phyloP scores from a whole-genome alignment of 2,888 invertebrate genomes.

The Deilephila porcellus region DNA sequence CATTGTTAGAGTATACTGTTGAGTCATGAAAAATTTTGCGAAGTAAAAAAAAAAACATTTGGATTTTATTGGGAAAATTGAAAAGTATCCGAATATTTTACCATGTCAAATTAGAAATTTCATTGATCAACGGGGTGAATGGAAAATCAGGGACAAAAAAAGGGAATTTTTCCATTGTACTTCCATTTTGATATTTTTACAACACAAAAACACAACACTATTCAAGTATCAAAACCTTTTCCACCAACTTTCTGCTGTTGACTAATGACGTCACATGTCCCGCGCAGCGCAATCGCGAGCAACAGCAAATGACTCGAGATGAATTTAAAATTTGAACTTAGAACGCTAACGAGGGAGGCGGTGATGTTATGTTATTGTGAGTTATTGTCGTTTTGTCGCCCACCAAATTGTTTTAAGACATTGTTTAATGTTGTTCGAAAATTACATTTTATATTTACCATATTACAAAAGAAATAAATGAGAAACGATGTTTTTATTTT shows the following conservation, averaged over 20 bases:
- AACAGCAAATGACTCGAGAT: conserved; percentile 82
- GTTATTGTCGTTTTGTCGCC: conserved; percentile 61
- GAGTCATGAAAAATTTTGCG: too few species aligned
- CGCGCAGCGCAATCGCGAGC: conserved; percentile 73
- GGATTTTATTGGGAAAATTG: too few species aligned
- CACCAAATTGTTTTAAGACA: conserved; percentile 24
- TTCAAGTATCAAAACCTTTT: conserved; percentile 55
- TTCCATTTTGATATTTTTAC: too few species aligned
- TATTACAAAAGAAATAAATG: background rate
- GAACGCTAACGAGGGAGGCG: conserved; percentile 79
- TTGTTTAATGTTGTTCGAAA: conserved; percentile 14
- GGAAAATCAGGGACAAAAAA: too few species aligned
- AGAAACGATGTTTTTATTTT: background rate
- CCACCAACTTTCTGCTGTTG: conserved; percentile 50
- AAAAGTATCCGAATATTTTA: too few species aligned
- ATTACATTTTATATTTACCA: background rate
- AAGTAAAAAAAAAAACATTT: too few species aligned
- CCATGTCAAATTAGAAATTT: too few species aligned
- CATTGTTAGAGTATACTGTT: conserved; percentile 30
- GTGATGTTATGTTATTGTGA: conserved; percentile 57
- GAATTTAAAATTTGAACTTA: conserved; percentile 82
- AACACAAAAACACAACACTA: background rate
- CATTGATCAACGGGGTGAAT: too few species aligned
- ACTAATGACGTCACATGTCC: conserved; percentile 84
- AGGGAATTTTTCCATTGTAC: too few species aligned